Percentiles rank a stretch among this genome's conserved stretches.
Evolutionary conservation across 2,797 vertebrate species (phyloP).

Genomic region (Botia kubotai): DNA sequence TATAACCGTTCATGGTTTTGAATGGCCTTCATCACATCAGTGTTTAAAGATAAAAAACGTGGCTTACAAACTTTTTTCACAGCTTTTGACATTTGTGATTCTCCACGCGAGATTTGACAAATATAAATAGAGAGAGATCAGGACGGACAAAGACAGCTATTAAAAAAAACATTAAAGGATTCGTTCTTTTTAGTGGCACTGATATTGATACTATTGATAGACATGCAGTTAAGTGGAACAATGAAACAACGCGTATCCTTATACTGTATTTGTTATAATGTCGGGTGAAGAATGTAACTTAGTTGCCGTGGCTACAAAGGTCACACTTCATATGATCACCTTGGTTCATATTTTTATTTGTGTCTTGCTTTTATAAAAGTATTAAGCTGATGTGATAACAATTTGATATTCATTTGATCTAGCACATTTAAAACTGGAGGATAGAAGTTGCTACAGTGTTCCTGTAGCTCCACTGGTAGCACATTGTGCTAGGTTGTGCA

Average conservation of each 20-base stretch:
- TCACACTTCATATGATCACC: neutral
- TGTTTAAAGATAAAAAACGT: conserved; percentile 24
- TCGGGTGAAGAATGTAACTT: neutral
- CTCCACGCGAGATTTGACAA: conserved; percentile 8
- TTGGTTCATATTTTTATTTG: conserved; percentile 3
- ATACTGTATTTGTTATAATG: conserved; percentile 1
- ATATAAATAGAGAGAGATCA: neutral
- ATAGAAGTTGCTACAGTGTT: neutral
- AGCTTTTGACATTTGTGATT: neutral
- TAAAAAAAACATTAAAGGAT: conserved; percentile 7
- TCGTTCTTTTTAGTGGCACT: conserved; percentile 15
- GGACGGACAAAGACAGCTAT: conserved; percentile 19
- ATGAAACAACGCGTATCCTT: neutral
- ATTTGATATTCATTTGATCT: neutral
- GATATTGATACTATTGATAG: conserved; percentile 17
- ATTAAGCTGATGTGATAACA: neutral
- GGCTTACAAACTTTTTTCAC: conserved; percentile 1
- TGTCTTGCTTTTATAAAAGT: neutral
- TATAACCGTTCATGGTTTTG: neutral
- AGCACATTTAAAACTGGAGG: neutral
- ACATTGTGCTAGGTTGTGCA: too few relatives aligned
- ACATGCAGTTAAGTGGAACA: neutral
- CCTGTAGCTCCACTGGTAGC: too few relatives aligned
- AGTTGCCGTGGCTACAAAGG: neutral
- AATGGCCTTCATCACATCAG: conserved; percentile 7